phyloP scores from a whole-genome alignment of 2,113 vertebrate species.

The Crotalus tigris region DNA sequence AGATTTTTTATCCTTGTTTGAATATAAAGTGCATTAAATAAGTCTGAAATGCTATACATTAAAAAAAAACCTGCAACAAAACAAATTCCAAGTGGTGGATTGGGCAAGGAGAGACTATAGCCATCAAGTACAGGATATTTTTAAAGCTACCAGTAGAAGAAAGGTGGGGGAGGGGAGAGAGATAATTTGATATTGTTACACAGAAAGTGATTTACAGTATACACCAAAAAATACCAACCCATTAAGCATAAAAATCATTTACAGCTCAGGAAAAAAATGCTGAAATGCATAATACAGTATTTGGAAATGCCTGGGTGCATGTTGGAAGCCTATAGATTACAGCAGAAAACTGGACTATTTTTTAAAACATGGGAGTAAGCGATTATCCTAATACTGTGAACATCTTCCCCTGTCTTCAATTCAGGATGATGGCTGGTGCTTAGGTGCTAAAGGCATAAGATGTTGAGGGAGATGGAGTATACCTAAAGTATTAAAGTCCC shows the following conservation, averaged over 20 bases:
- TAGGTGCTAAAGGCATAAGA: background rate
- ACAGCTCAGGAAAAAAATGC: background rate
- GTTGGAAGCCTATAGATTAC: background rate
- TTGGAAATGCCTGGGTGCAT: background rate
- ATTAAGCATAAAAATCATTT: background rate
- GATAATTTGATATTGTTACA: background rate
- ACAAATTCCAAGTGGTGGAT: background rate
- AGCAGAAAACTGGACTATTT: background rate
- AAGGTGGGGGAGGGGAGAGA: too few species aligned
- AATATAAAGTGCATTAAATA: background rate
- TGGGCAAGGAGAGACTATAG: background rate
- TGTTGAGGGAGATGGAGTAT: background rate
- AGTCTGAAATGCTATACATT: background rate
- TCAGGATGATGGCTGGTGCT: background rate
- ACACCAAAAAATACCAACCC: background rate
- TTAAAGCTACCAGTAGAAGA: background rate
- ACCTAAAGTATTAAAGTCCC: background rate
- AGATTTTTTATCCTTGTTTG: background rate
- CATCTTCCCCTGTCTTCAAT: background rate
- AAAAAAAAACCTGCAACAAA: background rate
- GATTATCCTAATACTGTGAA: background rate
- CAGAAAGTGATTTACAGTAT: background rate
- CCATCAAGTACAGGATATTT: background rate
- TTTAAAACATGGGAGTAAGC: background rate
- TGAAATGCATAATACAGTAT: background rate